Evolutionary conservation across 2,797 vertebrate species (phyloP), one percentile per base, ranked within the genome.

Genomic region (Enteromius mattozi): DNA sequence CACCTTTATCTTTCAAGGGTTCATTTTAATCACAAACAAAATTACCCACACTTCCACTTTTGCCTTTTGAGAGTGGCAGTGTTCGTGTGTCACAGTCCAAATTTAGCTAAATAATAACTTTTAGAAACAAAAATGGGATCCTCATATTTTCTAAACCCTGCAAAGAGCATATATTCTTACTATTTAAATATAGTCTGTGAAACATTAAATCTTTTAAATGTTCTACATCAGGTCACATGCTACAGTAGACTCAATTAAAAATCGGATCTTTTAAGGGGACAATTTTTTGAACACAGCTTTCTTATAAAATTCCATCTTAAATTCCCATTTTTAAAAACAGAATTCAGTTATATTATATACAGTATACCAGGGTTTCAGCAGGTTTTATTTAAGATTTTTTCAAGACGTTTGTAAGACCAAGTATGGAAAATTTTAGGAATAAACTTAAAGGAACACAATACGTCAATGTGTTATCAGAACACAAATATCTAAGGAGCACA

Each of bases 1-100:
- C 88, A 81, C 88, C 84, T 89, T 92, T 84, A 91, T 88, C 86
- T 84, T 88, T 89, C 79, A 86, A 83, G 87, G 72, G 85, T 88
- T 85, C 86, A 91, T 88, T 89, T 88, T 82, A 66, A 85, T 85
- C 83, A 76, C 82, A 81, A 79, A 59, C 87, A 56, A 76, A 59
- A 80, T 83, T 63, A 82, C 74, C 85, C 78, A 80, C n/a, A 17
- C 16, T 30, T 54, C 70, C 16, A n/a, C 24, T 77, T 54, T 8
- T 74, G 75, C 27, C 56, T 30, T 40, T 21, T 81, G 33, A 65
- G 49, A 27, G 16, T 59, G 40, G 59, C n/a, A 42, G 27, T 42
- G 61, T 33, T 37, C 19, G 21, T 59, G 10, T 17, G 35, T 51
- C 42, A 51, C 16, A n/a, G 54, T 42, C 24, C 24, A 7, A 42